Percentiles rank a stretch among this genome's conserved stretches.
These are phyloP conservation scores for Diabrotica balteata DNA, from an alignment of 2,888 invertebrate species.

Conservation along the genomic window DNA sequence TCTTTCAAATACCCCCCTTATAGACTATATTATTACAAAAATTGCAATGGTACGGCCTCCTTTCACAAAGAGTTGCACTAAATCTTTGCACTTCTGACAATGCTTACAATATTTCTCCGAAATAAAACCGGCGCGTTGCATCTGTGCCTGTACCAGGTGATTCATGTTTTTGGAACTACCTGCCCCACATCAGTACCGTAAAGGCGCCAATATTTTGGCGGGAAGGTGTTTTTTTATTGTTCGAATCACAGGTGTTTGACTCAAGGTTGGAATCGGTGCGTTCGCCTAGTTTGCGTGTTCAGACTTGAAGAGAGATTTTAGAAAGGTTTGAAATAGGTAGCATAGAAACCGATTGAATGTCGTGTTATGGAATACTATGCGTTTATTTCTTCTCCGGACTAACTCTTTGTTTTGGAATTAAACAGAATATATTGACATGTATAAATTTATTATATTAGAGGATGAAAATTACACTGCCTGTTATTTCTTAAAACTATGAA, in stretches of 20 bases:
- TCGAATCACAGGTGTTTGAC: constrained; percentile 22
- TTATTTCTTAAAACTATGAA: no score
- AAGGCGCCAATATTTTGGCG: constrained; percentile 36
- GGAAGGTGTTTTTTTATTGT: constrained; percentile 21
- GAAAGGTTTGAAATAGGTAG: constrained; percentile 12
- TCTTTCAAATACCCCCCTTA: no score
- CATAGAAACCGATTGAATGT: neutral
- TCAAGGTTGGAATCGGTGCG: constrained; percentile 21
- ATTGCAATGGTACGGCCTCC: no score
- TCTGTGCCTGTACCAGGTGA: constrained; percentile 15
- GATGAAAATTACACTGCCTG: no score
- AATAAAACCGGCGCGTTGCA: neutral
- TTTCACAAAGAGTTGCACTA: neutral
- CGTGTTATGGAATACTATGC: no score
- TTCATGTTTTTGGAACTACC: constrained; percentile 22
- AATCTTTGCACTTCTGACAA: neutral
- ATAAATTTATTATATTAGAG: no score
- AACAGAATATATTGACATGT: no score
- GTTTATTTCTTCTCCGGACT: no score
- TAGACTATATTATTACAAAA: no score
- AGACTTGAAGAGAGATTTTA: constrained; percentile 10
- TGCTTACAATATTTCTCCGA: neutral
- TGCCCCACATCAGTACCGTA: constrained; percentile 20
- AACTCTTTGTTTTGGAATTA: no score
- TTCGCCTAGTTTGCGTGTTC: constrained; percentile 17